Conservation (phyloP, 1,140 invertebrate species). For the Helicoverpa zea region DNA sequence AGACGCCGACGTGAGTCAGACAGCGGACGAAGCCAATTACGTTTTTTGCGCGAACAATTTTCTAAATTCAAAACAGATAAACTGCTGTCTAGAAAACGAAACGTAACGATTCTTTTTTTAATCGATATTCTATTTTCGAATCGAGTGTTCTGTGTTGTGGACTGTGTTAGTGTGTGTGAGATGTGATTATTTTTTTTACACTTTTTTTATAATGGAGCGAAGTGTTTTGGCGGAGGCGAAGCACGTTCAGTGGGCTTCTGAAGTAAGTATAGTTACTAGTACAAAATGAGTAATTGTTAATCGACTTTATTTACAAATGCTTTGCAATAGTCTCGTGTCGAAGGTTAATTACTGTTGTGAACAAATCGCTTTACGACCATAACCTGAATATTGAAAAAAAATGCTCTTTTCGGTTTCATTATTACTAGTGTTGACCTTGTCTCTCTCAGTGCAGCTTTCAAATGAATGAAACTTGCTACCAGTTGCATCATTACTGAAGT, state of each 20-base stretch:
- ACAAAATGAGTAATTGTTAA: neutral
- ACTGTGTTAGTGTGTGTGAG: constrained; percentile 58
- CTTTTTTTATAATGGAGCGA: constrained; percentile 83
- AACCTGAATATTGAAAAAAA: no score
- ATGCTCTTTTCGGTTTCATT: no score
- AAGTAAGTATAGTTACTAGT: constrained; percentile 69
- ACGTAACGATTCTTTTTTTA: constrained; percentile 66
- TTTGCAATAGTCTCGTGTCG: neutral
- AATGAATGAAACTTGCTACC: no score
- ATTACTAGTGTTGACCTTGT: no score
- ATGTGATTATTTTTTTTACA: constrained; percentile 67
- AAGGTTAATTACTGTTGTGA: neutral
- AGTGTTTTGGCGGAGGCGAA: constrained; percentile 78
- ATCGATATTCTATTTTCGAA: constrained; percentile 57
- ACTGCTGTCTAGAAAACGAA: constrained; percentile 65
- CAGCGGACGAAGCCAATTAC: constrained; percentile 66
- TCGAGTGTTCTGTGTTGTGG: constrained; percentile 46
- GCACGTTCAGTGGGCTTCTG: constrained; percentile 81
- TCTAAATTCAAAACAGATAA: constrained; percentile 64
- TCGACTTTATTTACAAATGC: neutral
- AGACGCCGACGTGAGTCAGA: constrained; percentile 63
- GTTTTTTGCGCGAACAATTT: constrained; percentile 71
- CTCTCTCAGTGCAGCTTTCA: no score
- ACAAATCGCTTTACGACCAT: no score
- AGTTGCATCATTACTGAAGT: no score